These are phyloP conservation scores for Australoheros scitulus DNA, from an alignment of 2,113 vertebrate genomes.

Conservation along the genomic window DNA sequence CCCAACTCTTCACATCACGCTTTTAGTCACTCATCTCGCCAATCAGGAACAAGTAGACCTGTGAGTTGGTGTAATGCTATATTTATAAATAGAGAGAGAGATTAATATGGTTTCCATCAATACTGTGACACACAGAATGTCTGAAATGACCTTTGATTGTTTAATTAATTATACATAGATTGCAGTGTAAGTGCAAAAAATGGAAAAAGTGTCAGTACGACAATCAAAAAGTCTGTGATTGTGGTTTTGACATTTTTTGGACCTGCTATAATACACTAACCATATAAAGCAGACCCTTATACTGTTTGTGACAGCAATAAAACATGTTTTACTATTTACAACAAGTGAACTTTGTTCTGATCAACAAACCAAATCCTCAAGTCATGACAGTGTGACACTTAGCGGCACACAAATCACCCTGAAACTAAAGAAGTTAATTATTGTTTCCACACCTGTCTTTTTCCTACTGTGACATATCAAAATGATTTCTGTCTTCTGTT, in stretches of 20 bases:
- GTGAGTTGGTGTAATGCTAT: conserved; percentile 78
- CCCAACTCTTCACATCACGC: conserved; percentile 89
- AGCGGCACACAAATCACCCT: neutral
- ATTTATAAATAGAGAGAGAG: too few relatives aligned
- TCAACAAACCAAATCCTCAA: too few relatives aligned
- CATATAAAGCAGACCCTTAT: fast-evolving
- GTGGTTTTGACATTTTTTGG: neutral
- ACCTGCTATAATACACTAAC: neutral
- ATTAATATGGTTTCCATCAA: neutral
- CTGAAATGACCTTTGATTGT: neutral
- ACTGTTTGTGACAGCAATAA: neutral
- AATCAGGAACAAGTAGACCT: conserved; percentile 85
- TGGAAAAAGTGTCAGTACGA: too few relatives aligned
- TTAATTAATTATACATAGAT: neutral
- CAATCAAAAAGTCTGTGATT: too few relatives aligned
- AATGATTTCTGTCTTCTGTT: neutral
- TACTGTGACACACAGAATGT: neutral
- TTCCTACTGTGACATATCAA: neutral
- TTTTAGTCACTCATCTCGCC: conserved; percentile 89
- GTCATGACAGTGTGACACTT: too few relatives aligned
- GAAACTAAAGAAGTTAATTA: neutral
- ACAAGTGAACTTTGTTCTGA: neutral
- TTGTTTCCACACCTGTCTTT: neutral
- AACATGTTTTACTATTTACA: neutral
- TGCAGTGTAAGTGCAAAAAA: fast-evolving